Conservation (phyloP, 2,888 invertebrate genomes). For the Lomographa bimaculata region DNA sequence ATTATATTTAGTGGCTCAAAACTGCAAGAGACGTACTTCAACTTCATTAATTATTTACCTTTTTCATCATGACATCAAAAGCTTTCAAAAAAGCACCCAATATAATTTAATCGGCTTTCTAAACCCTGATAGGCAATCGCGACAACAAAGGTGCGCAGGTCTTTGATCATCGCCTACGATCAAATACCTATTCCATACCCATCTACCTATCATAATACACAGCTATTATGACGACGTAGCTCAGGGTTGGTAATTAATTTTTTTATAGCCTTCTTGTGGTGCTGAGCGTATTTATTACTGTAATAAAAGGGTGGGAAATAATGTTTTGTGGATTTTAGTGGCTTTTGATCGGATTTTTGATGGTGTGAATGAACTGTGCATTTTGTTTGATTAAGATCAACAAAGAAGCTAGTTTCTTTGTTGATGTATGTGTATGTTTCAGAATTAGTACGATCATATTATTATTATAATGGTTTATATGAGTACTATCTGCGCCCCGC, state of each 20-base stretch:
- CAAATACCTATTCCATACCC: too few species aligned
- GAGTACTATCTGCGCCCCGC: too few species aligned
- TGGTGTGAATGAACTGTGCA: constrained; percentile 5
- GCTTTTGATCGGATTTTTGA: constrained; percentile 22
- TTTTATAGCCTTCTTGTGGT: constrained; percentile 30
- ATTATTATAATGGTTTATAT: too few species aligned
- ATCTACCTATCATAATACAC: constrained; percentile 7
- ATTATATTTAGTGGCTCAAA: too few species aligned
- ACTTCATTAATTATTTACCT: too few species aligned
- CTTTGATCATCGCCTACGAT: constrained; percentile 30
- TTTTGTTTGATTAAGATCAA: constrained; percentile 2
- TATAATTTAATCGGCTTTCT: constrained; percentile 22
- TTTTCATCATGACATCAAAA: too few species aligned
- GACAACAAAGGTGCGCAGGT: constrained; percentile 31
- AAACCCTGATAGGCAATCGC: constrained; percentile 37
- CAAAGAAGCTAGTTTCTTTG: too few species aligned
- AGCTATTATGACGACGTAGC: constrained; percentile 10
- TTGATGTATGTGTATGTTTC: too few species aligned
- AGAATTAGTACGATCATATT: too few species aligned
- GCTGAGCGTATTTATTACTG: constrained; percentile 31
- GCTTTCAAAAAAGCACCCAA: too few species aligned
- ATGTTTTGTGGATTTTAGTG: constrained; percentile 26
- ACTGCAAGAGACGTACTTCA: too few species aligned
- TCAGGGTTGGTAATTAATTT: constrained; percentile 30
- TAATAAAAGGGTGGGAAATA: constrained; percentile 32